phyloP scores from a whole-genome alignment of 2,888 invertebrate genomes.

The Hylaea fasciaria region DNA sequence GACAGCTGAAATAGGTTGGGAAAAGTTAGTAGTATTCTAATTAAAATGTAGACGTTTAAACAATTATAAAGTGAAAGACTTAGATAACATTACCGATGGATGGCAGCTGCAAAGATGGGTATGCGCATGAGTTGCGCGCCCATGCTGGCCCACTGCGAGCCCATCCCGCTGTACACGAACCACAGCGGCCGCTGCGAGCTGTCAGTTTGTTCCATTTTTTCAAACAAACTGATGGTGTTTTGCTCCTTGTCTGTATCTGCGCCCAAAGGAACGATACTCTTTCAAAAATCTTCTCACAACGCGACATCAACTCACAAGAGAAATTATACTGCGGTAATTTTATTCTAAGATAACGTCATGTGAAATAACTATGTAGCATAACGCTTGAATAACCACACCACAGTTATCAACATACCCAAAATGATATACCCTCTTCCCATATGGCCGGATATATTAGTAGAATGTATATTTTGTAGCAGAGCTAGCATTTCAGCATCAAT shows the following conservation, averaged over 20 bases:
- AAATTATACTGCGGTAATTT: no score
- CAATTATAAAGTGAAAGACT: background rate
- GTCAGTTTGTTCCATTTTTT: conserved; percentile 55
- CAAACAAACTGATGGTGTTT: conserved; percentile 55
- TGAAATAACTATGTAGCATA: no score
- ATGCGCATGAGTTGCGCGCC: background rate
- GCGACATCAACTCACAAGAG: no score
- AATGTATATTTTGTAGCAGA: conserved; percentile 66
- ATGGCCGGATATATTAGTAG: conserved; percentile 60
- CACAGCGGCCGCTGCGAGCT: background rate
- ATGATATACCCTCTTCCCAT: conserved; percentile 68
- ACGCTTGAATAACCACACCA: no score
- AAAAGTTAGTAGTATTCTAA: no score
- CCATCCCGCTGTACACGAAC: conserved; percentile 2
- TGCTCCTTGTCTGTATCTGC: conserved; percentile 56
- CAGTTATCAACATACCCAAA: conserved; percentile 53
- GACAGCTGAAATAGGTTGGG: conserved; percentile 67
- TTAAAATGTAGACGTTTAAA: no score
- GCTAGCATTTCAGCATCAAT: conserved; percentile 70
- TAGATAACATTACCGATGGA: background rate
- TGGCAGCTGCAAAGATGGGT: conserved; percentile 1
- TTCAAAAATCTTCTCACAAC: no score
- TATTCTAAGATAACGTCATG: no score
- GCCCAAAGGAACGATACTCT: background rate
- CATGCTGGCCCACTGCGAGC: conserved; percentile 1